Base-by-base conservation (phyloP, 2,797 vertebrate species). In the Acanthurus lineatus region DNA sequence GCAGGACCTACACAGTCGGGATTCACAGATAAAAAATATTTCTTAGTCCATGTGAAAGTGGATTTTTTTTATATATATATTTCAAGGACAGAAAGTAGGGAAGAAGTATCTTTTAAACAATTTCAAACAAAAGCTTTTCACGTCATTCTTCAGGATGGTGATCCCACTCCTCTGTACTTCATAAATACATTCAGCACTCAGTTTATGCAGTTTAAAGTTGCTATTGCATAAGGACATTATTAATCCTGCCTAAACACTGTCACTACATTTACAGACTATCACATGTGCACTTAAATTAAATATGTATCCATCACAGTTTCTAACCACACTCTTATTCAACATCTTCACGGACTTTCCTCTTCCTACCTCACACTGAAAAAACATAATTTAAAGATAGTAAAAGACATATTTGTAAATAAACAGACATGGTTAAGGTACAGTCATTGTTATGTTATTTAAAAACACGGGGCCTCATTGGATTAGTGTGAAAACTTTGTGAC, bases 271-370 rank as follows among this genome's bases (percentile, higher is more conserved):
- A 93, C 78, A 89, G 54, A 89, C 82, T 72, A 92, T 77, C 87
- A 93, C 88, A 86, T 87, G 88, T 92, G 91, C 90, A 93, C 83
- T 92, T 91, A 91, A 92, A 90, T 91, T 87, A 90, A 90, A 91
- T 69, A 89, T 28, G 57, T 74, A 91, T 79, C 88, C 85, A 86
- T 93, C 88, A 91, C 90, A 92, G 90, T 88, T 92, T 49, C 88
- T 77, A 40, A 79, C 69, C 73, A 67, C 76, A 67, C 61, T 81
- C 82, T 67, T 75, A n/a, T 28, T 66, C 28, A 6, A 79, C 60
- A 38, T 79, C 78, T 81, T 89, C 69, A 15, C 45, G 47, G 60
- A 76, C 69, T 47, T 81, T 77, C 44, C 48, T 84, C 73, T 76
- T 79, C 76, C 72, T 69, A 38, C 66, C 79, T 78, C 66, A 51